Conservation (phyloP, 1,140 invertebrate species). For the Ectropis grisescens region DNA sequence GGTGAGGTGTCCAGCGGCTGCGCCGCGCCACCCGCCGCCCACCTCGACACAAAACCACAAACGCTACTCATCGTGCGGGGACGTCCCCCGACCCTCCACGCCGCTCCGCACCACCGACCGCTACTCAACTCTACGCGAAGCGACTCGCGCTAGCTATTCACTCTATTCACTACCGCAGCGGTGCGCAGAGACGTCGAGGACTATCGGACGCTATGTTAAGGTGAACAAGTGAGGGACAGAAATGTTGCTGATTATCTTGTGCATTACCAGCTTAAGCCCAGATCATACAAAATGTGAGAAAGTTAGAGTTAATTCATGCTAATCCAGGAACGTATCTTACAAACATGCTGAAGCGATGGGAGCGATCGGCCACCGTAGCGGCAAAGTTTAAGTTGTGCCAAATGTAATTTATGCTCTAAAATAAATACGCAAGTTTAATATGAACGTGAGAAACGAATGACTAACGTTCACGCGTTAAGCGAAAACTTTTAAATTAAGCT, state of each 20-base stretch:
- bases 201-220: slow-evolving; percentile 44
- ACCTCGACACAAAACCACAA: slow-evolving; percentile 69
- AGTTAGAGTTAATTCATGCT: slow-evolving; percentile 56
- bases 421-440: too few relatives aligned
- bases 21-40: slow-evolving; percentile 61
- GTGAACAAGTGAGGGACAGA: slow-evolving; percentile 43
- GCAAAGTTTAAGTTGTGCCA: slow-evolving; percentile 51
- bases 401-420: slow-evolving; percentile 4
- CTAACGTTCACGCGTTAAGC: slow-evolving; percentile 9
- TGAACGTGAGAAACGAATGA: slow-evolving; percentile 4
- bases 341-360: slow-evolving; percentile 61
- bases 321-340: slow-evolving; percentile 53
- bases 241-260: slow-evolving; percentile 50
- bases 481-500: slow-evolving; percentile 30
- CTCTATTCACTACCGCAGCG: slow-evolving; percentile 10
- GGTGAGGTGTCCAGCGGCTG: slow-evolving; percentile 55
- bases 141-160: slow-evolving; percentile 1
- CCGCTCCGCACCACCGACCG: slow-evolving; percentile 27
- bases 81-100: slow-evolving; percentile 24
- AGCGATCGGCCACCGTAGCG: slow-evolving; percentile 52
- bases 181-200: slow-evolving; percentile 50
- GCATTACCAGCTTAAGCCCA: slow-evolving; percentile 60
- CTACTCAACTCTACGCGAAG: slow-evolving; percentile 12
- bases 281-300: slow-evolving; percentile 53
- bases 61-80: slow-evolving; percentile 64